Percentiles rank a stretch among this genome's conserved stretches.
phyloP scores from a whole-genome alignment of 92 coral and sea anemone genomes.

The Epizoanthus ramosus region DNA sequence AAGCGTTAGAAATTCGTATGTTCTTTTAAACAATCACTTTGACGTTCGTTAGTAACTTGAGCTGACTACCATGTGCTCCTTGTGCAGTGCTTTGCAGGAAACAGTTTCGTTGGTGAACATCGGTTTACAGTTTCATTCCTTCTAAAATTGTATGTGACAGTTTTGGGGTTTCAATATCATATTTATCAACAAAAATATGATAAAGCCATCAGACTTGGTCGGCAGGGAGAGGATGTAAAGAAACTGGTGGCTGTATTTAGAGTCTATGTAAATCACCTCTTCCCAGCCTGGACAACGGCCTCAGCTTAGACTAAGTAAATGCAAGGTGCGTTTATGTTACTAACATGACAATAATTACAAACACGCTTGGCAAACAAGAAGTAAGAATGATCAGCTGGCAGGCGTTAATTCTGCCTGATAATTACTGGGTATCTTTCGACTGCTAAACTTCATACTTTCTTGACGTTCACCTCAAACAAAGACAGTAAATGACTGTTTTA shows the following conservation, averaged over 20 bases:
- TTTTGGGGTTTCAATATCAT: not conserved
- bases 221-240: not conserved
- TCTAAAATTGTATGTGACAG: not conserved
- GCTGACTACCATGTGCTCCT: not conserved
- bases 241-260: slow-evolving; percentile 27
- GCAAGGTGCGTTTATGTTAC: not conserved
- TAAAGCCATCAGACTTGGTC: slow-evolving; percentile 4
- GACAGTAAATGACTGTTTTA: no score
- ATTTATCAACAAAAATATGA: slow-evolving; percentile 14
- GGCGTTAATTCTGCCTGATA: no score
- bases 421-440: no score
- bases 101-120: not conserved
- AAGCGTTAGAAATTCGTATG: not conserved
- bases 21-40: not conserved
- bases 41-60: not conserved
- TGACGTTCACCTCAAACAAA: no score
- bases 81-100: no score
- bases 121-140: not conserved
- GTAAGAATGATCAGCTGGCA: no score
- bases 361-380: no score
- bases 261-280: not conserved
- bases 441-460: no score
- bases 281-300: not conserved
- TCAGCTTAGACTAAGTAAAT: not conserved
- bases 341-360: no score